Conservation (phyloP, 2,797 vertebrate genomes). For the Eospalax fontanierii region DNA sequence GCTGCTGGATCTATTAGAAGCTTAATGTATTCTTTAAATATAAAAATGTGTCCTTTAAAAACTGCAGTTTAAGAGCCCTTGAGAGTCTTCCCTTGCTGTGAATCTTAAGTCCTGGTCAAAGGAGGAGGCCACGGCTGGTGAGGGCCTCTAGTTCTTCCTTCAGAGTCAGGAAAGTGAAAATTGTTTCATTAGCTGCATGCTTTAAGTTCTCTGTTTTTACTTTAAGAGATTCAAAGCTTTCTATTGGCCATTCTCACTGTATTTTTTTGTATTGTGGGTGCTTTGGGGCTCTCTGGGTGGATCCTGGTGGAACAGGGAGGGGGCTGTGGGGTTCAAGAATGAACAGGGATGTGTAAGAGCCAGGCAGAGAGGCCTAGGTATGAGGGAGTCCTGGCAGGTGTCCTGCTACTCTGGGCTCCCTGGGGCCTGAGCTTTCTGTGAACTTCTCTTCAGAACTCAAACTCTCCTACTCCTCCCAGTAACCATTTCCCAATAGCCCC, state of each 20-base stretch:
- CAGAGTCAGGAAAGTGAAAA: neutral
- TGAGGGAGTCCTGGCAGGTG: neutral
- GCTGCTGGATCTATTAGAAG: conserved; percentile 19
- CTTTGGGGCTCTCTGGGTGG: neutral
- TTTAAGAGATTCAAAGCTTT: conserved; percentile 28
- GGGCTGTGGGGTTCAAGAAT: neutral
- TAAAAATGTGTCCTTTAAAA: conserved; percentile 44
- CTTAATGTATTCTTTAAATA: conserved; percentile 47
- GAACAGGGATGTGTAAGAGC: neutral
- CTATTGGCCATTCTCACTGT: neutral
- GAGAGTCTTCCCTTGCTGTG: conserved; percentile 14
- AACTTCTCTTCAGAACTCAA: neutral
- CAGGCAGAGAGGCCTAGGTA: neutral
- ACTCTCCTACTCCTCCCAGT: neutral
- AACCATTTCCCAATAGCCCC: neutral
- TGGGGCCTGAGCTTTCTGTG: neutral
- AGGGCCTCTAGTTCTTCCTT: neutral
- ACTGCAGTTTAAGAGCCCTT: neutral
- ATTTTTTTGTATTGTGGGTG: neutral
- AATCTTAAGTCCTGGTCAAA: neutral
- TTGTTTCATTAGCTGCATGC: neutral
- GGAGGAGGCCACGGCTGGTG: neutral
- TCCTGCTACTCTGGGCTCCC: neutral
- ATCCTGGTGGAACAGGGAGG: no score
- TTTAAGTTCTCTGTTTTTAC: neutral